These are phyloP conservation scores for Betta splendens DNA, from an alignment of 2,797 vertebrate genomes.

Conservation along the genomic window DNA sequence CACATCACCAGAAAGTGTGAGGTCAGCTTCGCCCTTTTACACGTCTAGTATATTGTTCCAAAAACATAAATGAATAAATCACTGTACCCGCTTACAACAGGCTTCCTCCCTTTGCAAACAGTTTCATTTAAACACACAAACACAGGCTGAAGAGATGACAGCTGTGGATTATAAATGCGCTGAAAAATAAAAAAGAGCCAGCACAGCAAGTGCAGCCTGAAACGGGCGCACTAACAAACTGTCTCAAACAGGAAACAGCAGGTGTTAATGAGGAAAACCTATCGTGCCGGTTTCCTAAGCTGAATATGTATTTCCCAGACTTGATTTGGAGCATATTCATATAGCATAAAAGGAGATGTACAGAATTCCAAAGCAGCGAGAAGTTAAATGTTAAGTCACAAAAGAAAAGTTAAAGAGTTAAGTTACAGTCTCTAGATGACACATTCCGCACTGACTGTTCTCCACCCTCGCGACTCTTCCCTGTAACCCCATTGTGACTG, in stretches of 20 bases:
- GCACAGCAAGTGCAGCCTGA: conserved; percentile 35
- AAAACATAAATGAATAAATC: conserved; percentile 35
- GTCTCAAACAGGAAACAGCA: conserved; percentile 26
- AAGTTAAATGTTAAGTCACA: conserved; percentile 1
- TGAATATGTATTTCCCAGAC: neutral
- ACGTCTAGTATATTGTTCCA: conserved; percentile 13
- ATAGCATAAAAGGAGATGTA: neutral
- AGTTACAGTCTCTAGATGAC: conserved; percentile 35
- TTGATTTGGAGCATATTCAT: neutral
- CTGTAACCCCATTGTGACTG: conserved; percentile 67
- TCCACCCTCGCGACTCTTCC: conserved; percentile 29
- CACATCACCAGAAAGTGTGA: conserved; percentile 20
- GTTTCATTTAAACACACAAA: conserved; percentile 6
- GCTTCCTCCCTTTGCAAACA: conserved; percentile 31
- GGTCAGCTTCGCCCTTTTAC: neutral
- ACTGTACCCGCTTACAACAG: conserved; percentile 46
- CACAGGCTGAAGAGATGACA: conserved; percentile 28
- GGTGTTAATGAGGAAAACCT: conserved; percentile 13
- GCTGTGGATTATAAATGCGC: conserved; percentile 30
- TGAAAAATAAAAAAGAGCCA: conserved; percentile 28
- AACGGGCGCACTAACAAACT: conserved; percentile 25
- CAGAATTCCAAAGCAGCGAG: neutral
- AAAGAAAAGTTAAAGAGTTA: neutral
- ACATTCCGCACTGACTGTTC: conserved; percentile 18
- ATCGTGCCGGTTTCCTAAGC: conserved; percentile 8